Base-by-base conservation (phyloP, 2,113 vertebrate genomes). In the Abramis brama region DNA sequence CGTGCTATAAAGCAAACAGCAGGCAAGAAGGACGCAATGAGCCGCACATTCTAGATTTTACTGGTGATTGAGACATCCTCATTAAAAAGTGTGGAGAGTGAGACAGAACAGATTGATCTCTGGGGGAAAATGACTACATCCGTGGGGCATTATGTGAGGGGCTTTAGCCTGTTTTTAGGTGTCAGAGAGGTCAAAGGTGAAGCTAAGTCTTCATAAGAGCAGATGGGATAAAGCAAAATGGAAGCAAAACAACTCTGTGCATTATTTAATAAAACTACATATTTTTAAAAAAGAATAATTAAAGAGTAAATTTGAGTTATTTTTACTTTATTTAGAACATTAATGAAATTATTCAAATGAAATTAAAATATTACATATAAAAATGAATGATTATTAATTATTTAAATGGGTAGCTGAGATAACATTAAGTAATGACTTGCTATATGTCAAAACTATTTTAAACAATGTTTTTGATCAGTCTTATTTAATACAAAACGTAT, bases 61-160 rank as follows among this genome's bases (percentile, higher is more conserved):
- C 15, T 70, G 80, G 23, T 64, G 19, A 90, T 87, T 45, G 82
- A 92, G 87, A 91, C 57, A 78, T 89, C 88, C 89, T 86, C 77
- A n/a, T 73, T 84, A 55, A 79, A 90, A 27, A 45, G n/a, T n/a
- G 45, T 76, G 2, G 36, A 64, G 55, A 9, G 55, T 23, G 55
- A 57, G 68, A 60, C 66, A 83, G 25, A 52, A 76, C 13, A 15
- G 7, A 30, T 55, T 55, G 74, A 77, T 52, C 71, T 30, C 52
- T 33, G n/a, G 39, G 52, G 78, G 47, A 2, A 80, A 81, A 81
- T 33, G 39, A 62, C 52, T 27, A 33, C 36, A 47, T 23, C 71
- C 11, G 1, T 68, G 62, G 25, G 33, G 25, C 17, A 13, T 70
- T 33, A 43, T 52, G 9, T 36, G 25, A 36, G 62, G 17, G 17